A percentile compares a stretch with the other conserved stretches of the same genome.
phyloP scores from a whole-genome alignment of 2,113 vertebrate genomes.

The Pandion haliaetus region DNA sequence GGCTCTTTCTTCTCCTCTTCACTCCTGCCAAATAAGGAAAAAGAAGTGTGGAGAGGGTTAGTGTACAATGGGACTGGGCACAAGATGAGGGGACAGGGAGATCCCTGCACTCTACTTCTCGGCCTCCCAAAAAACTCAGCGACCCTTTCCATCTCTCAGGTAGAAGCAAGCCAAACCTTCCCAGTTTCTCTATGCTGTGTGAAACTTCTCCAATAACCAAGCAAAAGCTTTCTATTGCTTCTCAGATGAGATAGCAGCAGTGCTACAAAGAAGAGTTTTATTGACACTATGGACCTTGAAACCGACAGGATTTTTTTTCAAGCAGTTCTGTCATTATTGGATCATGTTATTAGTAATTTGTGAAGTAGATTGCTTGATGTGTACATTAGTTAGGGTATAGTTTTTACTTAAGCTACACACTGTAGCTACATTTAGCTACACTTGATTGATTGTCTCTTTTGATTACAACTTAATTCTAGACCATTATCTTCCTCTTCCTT shows the following conservation, averaged over 20 bases:
- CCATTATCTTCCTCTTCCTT: background rate
- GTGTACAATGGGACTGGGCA: background rate
- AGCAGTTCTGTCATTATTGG: background rate
- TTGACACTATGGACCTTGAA: background rate
- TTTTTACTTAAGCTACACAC: background rate
- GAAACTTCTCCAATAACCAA: background rate
- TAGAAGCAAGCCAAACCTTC: background rate
- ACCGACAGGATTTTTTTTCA: background rate
- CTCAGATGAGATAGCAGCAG: background rate
- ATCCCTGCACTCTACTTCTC: accelerated
- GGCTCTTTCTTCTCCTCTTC: background rate
- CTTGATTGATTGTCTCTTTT: background rate
- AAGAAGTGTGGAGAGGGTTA: background rate
- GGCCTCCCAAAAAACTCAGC: background rate
- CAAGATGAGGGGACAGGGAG: background rate
- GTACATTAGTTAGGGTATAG: background rate
- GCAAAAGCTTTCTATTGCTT: background rate
- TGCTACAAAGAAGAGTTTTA: background rate
- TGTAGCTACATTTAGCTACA: background rate
- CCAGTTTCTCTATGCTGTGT: background rate
- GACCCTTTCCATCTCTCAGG: background rate
- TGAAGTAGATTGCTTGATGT: background rate
- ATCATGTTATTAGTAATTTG: background rate
- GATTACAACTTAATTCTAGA: background rate
- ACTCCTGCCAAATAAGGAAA: background rate